Evolutionary conservation across 2,888 invertebrate species (phyloP).

Genomic region (Homarus gammarus): DNA sequence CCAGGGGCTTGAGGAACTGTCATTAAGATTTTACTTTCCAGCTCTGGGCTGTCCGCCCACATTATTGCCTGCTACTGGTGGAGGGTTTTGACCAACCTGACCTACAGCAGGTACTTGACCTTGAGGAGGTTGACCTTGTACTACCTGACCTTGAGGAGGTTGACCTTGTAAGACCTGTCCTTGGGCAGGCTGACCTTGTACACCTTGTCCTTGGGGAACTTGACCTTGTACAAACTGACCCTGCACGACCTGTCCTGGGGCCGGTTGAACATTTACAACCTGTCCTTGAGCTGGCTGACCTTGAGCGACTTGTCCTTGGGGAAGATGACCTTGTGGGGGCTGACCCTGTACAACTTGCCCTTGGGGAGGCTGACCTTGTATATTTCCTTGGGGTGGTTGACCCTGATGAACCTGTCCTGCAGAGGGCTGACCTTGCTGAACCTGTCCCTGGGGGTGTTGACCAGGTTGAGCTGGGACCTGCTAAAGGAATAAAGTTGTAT

Average conservation of each 20-base stretch:
- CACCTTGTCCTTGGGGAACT: background rate
- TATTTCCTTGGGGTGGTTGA: background rate
- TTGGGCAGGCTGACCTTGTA: constrained; percentile 14
- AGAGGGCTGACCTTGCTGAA: background rate
- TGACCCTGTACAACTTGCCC: constrained; percentile 35
- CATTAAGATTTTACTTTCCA: background rate
- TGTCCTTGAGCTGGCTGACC: constrained; percentile 24
- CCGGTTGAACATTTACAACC: background rate
- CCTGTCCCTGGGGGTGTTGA: constrained; percentile 28
- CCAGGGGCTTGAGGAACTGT: background rate
- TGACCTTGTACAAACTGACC: constrained; percentile 22
- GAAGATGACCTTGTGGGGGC: constrained; percentile 26
- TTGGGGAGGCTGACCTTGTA: constrained; percentile 8
- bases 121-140: constrained; percentile 30
- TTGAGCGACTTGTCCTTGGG: constrained; percentile 28
- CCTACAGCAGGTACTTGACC: constrained; percentile 13
- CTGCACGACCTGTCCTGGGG: constrained; percentile 3
- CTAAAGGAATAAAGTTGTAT: constrained; percentile 1
- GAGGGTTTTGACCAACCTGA: constrained; percentile 7
- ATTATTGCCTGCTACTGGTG: constrained; percentile 15
- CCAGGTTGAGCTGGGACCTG: constrained; percentile 15
- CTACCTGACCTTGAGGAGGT: constrained; percentile 24
- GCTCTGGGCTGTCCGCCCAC: background rate
- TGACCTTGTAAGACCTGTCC: constrained; percentile 15
- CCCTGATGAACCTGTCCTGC: constrained; percentile 19